Percentiles rank a stretch among this genome's conserved stretches.
Evolutionary conservation across 2,888 invertebrate species (phyloP).

Genomic region (Linyphia triangularis): DNA sequence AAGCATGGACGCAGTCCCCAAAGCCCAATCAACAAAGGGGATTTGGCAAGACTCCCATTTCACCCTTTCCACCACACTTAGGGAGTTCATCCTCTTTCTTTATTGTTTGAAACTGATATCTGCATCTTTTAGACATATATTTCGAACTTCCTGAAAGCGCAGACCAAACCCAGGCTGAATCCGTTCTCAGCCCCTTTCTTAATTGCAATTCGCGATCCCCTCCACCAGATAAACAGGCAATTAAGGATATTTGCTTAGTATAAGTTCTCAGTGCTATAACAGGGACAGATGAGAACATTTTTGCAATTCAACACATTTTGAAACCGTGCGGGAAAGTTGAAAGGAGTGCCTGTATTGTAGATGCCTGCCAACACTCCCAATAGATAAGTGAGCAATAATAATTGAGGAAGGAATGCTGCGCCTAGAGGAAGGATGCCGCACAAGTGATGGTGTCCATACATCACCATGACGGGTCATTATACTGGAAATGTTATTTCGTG

Average conservation of each 20-base stretch:
- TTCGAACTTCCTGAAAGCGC: background rate
- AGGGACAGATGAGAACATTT: background rate
- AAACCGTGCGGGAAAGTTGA: background rate
- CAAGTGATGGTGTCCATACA: background rate
- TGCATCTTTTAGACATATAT: too few relatives aligned
- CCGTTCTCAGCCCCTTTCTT: too few relatives aligned
- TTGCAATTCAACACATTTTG: slow-evolving; percentile 1
- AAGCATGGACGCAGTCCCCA: background rate
- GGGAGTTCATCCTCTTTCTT: background rate
- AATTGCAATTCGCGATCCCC: background rate
- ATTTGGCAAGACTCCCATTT: background rate
- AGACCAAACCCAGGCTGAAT: background rate
- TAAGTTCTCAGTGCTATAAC: background rate
- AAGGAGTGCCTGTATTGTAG: background rate
- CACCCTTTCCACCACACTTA: background rate
- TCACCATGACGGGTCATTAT: background rate
- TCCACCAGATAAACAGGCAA: background rate
- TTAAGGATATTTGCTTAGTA: background rate
- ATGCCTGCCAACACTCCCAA: background rate
- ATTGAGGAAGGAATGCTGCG: background rate
- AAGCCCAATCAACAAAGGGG: background rate
- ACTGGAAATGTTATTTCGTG: background rate
- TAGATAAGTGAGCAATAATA: background rate
- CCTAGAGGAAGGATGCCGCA: background rate
- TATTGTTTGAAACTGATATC: background rate